Base-by-base conservation (phyloP, 2,113 vertebrate genomes). In the Lepidothrix coronata region DNA sequence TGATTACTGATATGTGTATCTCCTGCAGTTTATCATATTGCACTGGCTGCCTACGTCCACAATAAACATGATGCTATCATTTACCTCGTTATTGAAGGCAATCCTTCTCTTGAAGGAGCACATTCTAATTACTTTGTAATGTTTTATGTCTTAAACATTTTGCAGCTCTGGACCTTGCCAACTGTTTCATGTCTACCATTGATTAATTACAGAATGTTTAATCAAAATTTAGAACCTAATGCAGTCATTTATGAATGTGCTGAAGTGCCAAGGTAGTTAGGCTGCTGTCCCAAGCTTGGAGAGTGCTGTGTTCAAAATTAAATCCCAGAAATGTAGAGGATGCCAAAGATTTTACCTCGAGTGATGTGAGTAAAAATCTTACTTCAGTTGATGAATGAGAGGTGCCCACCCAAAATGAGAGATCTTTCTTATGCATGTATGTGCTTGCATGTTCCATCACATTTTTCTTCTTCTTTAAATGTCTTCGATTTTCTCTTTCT, bases 41-140 rank as follows among this genome's bases (percentile, higher is more conserved):
- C 98, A 97, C 98, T 97, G 98, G 97, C 98, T 98, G 98, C 98
- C 98, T 98, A 98, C 98, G 94, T 98, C 98, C 97, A 98, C 98
- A 98, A 98, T 98, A 99, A 99, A 98, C 98, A 99, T 92, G 97
- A 97, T 98, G 98, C 98, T 98, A 98, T 99, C 98, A 98, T 98
- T 99, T 99, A 98, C 98, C 97, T 98, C 98, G 96, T 97, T 98
- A 98, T 98, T 98, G 98, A 98, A 98, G 98, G 97, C 97, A 98
- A 98, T 98, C 97, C 97, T 98, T 98, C 97, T 98, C 97, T 97
- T 98, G 98, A 98, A 98, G 96, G 97, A 98, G 97, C 96, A 95
- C 97, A 98, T 98, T 98, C 98, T 98, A 98, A 98, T 98, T 98
- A 98, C 98, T 98, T 98, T 92, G 98, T 98, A 98, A 98, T 98